Evolutionary conservation across 2,113 vertebrate species (phyloP), one percentile per base, ranked within the genome.

Genomic region (Xerus inauris): DNA sequence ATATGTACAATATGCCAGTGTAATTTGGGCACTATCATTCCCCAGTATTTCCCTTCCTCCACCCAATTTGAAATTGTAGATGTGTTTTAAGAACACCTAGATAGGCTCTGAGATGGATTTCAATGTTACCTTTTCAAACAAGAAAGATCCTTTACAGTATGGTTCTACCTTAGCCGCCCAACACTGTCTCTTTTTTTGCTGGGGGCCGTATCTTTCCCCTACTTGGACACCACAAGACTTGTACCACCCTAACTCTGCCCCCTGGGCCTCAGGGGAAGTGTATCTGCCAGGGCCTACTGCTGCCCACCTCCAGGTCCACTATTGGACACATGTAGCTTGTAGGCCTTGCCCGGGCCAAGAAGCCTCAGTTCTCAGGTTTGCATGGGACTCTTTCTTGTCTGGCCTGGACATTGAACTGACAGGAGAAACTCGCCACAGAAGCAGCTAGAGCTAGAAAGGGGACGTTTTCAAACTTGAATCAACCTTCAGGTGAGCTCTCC

Each of bases 401-500:
- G 38, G 2, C 42, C 47, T 40, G 17, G 54, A 54, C 24, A 49
- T 42, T 76, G 22, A 85, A 24, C 16, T 40, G 59, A 76, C 40
- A 62, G 26, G 35, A 93, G 82, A 93, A 91, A 81, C 12, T 30
- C 32, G n/a, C 12, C 35, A 87, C 47, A 64, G 83, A 96, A 91
- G 73, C 77, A 26, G 38, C 1, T 16, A 62, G 20, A 6, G 57
- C 17, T 11, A 35, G 22, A 93, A 51, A 32, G 57, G 64, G 6
- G 62, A 24, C 28, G 3, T n/a, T 86, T 88, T 49, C 73, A 30
- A 94, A 47, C n/a, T 30, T 81, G 51, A 94, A 30, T 81, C 19
- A 47, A 80, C 11, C 26, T 69, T 75, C 87, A 20, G 14, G 3
- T 47, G 4, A 38, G 42, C 57, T 14, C 88, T 67, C 28, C 22